A percentile compares a stretch with the other conserved stretches of the same genome.
Evolutionary conservation across 2,888 invertebrate species (phyloP).

Genomic region (Cremastobaeus sp.): DNA sequence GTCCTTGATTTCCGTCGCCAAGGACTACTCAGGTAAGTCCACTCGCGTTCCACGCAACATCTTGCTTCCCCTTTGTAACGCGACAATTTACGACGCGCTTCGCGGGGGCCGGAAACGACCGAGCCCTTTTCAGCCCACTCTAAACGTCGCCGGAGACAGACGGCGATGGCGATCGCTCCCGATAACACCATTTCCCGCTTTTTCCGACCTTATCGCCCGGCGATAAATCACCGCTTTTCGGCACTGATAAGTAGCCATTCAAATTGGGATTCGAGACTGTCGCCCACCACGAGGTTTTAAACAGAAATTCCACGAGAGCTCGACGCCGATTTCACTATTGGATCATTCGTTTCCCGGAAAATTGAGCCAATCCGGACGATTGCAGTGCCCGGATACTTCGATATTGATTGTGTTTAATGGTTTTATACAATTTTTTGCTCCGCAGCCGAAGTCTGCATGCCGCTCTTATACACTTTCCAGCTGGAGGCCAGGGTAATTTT

Average conservation of each 20-base stretch:
- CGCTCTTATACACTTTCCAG: no score
- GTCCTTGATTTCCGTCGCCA: constrained; percentile 50
- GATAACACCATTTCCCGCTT: constrained; percentile 14
- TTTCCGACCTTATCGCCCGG: constrained; percentile 29
- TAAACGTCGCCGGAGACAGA: constrained; percentile 21
- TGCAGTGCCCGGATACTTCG: no score
- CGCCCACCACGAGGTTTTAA: constrained; percentile 14
- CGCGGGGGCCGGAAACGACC: constrained; percentile 23
- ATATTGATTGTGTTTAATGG: no score
- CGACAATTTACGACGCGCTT: constrained; percentile 33
- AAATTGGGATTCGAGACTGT: constrained; percentile 24
- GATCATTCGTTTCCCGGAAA: constrained; percentile 3
- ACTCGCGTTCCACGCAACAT: constrained; percentile 1
- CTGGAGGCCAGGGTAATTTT: no score
- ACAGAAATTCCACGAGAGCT: constrained; percentile 14
- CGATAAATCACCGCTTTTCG: constrained; percentile 33
- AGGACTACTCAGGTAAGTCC: constrained; percentile 49
- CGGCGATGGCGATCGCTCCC: constrained; percentile 23
- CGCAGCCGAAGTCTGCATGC: no score
- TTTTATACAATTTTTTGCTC: no score
- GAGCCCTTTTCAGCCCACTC: constrained; percentile 30
- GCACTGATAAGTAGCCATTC: constrained; percentile 30
- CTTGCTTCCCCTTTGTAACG: constrained; percentile 34
- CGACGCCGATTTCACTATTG: constrained; percentile 1
- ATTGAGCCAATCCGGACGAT: not conserved